Conservation (phyloP, 2,888 invertebrate genomes). For the Timema cristinae region DNA sequence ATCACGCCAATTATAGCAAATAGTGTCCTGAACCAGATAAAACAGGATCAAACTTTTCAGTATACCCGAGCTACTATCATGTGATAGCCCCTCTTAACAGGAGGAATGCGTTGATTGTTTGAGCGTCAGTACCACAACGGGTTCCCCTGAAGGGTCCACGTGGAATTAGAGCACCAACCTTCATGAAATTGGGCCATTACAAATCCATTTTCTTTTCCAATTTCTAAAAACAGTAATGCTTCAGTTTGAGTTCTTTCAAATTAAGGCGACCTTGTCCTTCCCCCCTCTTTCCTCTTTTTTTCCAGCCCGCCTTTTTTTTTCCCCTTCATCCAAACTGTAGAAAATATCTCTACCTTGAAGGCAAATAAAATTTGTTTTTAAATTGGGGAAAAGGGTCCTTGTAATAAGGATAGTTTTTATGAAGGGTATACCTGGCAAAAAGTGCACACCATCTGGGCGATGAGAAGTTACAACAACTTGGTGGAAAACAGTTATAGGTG, state of each 20-base stretch:
- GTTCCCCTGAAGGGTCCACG: neutral
- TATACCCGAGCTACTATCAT: no score
- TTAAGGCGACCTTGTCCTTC: constrained; percentile 1
- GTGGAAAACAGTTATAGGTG: no score
- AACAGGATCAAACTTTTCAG: no score
- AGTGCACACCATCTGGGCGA: constrained; percentile 13
- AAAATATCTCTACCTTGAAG: neutral
- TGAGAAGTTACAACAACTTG: neutral
- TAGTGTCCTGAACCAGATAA: no score
- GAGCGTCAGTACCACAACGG: no score
- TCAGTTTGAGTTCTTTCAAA: neutral
- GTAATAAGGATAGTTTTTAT: constrained; percentile 7
- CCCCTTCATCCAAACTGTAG: neutral
- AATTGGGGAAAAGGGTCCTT: neutral
- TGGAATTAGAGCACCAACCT: constrained; percentile 3
- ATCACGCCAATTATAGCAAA: no score
- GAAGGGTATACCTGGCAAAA: constrained; percentile 8
- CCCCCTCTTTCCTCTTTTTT: no score
- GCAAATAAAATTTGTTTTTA: constrained; percentile 8
- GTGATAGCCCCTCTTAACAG: no score
- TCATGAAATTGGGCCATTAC: constrained; percentile 15
- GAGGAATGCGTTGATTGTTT: no score
- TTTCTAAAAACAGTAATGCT: constrained; percentile 11
- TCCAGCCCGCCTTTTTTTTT: no score
- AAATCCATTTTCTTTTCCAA: constrained; percentile 16